Evolutionary conservation across 2,797 vertebrate species (phyloP).

Genomic region (Heliangelus exortis): DNA sequence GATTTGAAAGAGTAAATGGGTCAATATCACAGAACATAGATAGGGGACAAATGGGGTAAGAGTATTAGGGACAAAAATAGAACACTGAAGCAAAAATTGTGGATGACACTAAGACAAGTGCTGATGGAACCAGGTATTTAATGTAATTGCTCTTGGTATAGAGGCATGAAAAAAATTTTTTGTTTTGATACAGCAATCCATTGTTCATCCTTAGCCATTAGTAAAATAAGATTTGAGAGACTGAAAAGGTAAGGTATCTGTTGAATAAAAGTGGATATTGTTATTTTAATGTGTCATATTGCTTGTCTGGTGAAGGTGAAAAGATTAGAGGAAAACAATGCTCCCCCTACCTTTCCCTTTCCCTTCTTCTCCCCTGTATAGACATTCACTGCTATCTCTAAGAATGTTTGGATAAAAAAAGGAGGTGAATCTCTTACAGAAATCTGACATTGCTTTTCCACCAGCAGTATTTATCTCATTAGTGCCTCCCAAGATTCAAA

Average conservation of each 20-base stretch:
- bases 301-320: background rate
- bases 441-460: background rate
- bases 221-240: slow-evolving; percentile 44
- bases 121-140: slow-evolving; percentile 33
- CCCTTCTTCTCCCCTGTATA: background rate
- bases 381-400: background rate
- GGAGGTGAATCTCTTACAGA: background rate
- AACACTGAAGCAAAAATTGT: background rate
- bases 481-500: background rate
- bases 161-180: slow-evolving; percentile 3
- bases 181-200: slow-evolving; percentile 26
- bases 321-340: background rate
- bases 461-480: background rate
- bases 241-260: background rate
- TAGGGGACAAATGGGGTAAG: slow-evolving; percentile 48
- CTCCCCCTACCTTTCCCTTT: background rate
- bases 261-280: slow-evolving; percentile 22
- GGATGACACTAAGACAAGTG: background rate
- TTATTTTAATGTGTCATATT: slow-evolving; percentile 10
- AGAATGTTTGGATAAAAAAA: background rate
- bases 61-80: slow-evolving; percentile 61
- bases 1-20: slow-evolving; percentile 65
- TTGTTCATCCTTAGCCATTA: slow-evolving; percentile 58
- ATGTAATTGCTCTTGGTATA: slow-evolving; percentile 43
- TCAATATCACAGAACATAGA: slow-evolving; percentile 65